phyloP scores from a whole-genome alignment of 2,113 vertebrate species.

The Rhineura floridana region DNA sequence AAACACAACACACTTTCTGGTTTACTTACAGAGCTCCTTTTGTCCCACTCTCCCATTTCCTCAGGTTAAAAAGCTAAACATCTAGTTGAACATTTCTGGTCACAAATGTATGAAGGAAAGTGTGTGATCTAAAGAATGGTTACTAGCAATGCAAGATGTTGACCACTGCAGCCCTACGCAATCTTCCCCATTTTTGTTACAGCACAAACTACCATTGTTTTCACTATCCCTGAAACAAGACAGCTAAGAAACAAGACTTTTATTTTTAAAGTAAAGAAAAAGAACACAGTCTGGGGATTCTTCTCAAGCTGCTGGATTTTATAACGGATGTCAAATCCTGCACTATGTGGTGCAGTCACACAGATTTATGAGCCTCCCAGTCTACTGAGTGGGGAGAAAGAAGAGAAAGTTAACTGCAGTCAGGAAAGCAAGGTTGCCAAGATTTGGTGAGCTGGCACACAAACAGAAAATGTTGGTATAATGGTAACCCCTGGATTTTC shows the following conservation, averaged over 20 bases:
- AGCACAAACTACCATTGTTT: background rate
- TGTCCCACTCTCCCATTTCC: background rate
- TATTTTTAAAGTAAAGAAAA: background rate
- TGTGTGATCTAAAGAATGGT: background rate
- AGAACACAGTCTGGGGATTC: background rate
- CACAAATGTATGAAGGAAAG: background rate
- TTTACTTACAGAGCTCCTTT: background rate
- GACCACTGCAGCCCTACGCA: background rate
- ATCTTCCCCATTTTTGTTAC: background rate
- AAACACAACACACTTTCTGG: background rate
- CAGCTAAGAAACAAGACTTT: background rate
- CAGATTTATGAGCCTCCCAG: background rate
- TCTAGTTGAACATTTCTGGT: background rate
- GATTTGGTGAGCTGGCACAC: background rate
- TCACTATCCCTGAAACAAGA: background rate
- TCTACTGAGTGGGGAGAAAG: background rate
- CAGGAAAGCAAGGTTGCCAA: background rate
- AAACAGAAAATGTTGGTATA: background rate
- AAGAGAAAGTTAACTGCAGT: background rate
- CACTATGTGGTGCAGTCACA: background rate
- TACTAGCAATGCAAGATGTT: background rate
- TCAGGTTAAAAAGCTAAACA: background rate
- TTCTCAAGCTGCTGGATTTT: background rate
- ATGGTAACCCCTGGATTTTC: conserved; percentile 20
- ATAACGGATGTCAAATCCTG: background rate